A percentile compares a stretch with the other conserved stretches of the same genome.
These are phyloP conservation scores for Merops nubicus DNA, from an alignment of 2,113 vertebrate species.

Conservation along the genomic window DNA sequence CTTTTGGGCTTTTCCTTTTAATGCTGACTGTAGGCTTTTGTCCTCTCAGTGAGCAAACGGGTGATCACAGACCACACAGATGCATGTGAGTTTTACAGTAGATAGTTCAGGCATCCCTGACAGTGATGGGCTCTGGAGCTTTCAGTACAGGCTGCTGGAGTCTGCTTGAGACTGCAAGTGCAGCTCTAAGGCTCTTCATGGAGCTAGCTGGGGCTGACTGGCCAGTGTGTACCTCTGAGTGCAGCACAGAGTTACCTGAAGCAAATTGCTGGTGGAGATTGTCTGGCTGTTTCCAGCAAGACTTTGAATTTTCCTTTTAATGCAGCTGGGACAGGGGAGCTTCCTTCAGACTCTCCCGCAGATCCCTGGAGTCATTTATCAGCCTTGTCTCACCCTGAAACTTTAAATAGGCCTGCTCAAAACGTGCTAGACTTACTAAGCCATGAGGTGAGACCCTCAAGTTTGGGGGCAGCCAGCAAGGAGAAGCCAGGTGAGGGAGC, in stretches of 20 bases:
- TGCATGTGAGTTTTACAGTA: neutral
- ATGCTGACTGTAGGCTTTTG: conserved; percentile 23
- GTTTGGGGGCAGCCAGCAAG: neutral
- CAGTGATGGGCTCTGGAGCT: neutral
- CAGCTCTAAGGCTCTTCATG: neutral
- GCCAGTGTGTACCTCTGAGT: neutral
- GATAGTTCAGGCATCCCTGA: neutral
- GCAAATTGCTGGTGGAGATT: neutral
- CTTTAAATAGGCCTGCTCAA: neutral
- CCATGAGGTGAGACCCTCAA: neutral
- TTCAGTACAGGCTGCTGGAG: neutral
- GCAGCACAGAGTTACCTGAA: neutral
- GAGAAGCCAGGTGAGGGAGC: neutral
- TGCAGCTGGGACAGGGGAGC: neutral
- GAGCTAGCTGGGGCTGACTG: neutral
- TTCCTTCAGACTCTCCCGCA: neutral
- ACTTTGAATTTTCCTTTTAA: neutral
- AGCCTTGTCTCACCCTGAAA: neutral
- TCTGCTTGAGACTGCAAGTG: neutral
- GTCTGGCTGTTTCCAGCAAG: neutral
- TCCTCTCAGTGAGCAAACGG: neutral
- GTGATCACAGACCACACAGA: neutral
- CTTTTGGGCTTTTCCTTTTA: conserved; percentile 2
- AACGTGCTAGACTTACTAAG: neutral
- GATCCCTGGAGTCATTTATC: neutral